Conservation (phyloP, 2,797 vertebrate species). For the Liasis olivaceus region DNA sequence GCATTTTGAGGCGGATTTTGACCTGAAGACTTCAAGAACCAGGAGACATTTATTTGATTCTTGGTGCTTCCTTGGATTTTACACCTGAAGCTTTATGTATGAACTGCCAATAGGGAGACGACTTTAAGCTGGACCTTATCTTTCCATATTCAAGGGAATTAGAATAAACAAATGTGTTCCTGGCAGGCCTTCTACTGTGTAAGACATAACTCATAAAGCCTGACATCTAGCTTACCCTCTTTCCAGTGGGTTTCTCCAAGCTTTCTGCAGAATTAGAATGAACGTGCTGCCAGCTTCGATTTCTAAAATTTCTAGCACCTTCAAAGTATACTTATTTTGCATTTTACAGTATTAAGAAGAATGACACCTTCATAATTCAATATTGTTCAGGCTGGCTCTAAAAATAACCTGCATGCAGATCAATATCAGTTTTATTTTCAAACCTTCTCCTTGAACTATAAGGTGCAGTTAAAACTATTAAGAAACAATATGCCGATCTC, state of each 20-base stretch:
- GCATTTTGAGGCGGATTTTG: not conserved
- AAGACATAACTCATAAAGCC: not conserved
- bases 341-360: not conserved
- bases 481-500: not conserved
- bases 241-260: not conserved
- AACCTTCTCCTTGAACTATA: not conserved
- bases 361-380: not conserved
- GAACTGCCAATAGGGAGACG: not conserved
- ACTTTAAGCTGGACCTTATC: not conserved
- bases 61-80: not conserved
- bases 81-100: not conserved
- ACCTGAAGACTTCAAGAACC: not conserved
- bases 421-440: not conserved
- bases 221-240: too few species aligned
- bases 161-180: not conserved
- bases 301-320: not conserved
- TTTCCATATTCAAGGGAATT: not conserved
- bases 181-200: not conserved
- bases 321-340: constrained; percentile 4
- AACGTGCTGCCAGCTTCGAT: not conserved
- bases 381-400: not conserved
- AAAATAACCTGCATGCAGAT: constrained; percentile 1
- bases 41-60: not conserved
- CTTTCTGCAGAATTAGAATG: not conserved
- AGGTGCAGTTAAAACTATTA: constrained; percentile 4